Base-by-base conservation (phyloP, 2,797 vertebrate genomes). In the Apogon talboti region DNA sequence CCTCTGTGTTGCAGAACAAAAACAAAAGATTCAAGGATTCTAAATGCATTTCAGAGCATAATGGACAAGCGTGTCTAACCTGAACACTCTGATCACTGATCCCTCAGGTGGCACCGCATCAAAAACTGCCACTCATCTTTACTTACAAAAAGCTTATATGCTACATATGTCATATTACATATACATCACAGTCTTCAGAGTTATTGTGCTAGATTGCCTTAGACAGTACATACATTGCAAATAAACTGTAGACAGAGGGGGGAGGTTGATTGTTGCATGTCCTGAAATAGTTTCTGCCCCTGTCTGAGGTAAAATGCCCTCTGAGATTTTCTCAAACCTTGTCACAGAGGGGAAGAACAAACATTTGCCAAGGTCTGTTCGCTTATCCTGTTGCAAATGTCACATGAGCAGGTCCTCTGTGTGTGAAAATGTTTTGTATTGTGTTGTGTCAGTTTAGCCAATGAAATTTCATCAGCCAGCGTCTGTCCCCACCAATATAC, bases 401-500 rank as follows among this genome's bases (percentile, higher is more conserved):
- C 53, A 28, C 53, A 30, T 43, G 24, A 42, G 10, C 53, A 56
- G 18, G 21, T 28, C 18, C 40, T 19, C 40, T 30, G 15, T 33
- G n/a, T 21, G n/a, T 37, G 24, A 62, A 49, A 46, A 15, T 9
- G 15, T 21, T 67, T 56, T 18, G 46, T 51, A 15, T n/a, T 50
- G 42, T 46, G 60, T 46, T 33, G 38, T 33, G 38, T 74, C 55
- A 50, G 54, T 70, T 33, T 37, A 13, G 48, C 49, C 40, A 58
- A 40, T 52, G 15, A 78, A 63, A 66, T 68, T 55, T 75, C 71
- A 70, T 77, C 74, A 70, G 33, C 38, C 57, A 6, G 1, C 15
- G 46, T 57, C 51, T 54, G 57, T 58, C 48, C 21, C 24, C 28
- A 21, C 15, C 16, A 37, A 24, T 66, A 16, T 42, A 30, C 13